Conservation (phyloP, 2,888 invertebrate species). For the Tetramorium bicarinatum region DNA sequence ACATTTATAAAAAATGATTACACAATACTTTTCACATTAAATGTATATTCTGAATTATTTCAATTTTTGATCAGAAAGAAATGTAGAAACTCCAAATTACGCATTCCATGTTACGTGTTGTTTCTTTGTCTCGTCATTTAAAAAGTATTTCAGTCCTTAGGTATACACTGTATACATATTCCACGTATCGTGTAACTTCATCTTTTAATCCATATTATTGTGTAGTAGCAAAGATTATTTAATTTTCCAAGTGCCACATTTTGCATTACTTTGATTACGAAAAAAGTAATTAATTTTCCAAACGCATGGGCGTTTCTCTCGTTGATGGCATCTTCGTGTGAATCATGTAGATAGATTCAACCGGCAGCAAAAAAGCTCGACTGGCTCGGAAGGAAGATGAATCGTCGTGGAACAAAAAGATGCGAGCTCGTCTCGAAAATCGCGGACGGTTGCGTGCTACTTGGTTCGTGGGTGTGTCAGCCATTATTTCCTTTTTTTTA, state of each 20-base stretch:
- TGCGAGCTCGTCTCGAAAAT: slow-evolving; percentile 30
- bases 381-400: slow-evolving; percentile 25
- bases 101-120: background rate
- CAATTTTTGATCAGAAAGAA: slow-evolving; percentile 4
- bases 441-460: slow-evolving; percentile 32
- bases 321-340: slow-evolving; percentile 44
- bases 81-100: background rate
- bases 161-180: background rate
- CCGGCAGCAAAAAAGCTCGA: slow-evolving; percentile 11
- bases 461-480: slow-evolving; percentile 41
- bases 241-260: background rate
- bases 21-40: background rate
- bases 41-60: background rate
- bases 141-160: background rate
- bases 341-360: slow-evolving; percentile 31
- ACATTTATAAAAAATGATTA: background rate
- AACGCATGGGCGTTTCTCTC: background rate
- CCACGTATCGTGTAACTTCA: background rate
- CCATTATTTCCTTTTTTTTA: slow-evolving; percentile 23
- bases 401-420: slow-evolving; percentile 27
- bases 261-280: slow-evolving; percentile 2
- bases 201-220: background rate
- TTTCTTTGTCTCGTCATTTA: background rate
- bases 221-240: background rate
- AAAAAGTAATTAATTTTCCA: slow-evolving; percentile 17